Base-by-base conservation (phyloP, 2,113 vertebrate genomes). In the Phaethon lepturus region DNA sequence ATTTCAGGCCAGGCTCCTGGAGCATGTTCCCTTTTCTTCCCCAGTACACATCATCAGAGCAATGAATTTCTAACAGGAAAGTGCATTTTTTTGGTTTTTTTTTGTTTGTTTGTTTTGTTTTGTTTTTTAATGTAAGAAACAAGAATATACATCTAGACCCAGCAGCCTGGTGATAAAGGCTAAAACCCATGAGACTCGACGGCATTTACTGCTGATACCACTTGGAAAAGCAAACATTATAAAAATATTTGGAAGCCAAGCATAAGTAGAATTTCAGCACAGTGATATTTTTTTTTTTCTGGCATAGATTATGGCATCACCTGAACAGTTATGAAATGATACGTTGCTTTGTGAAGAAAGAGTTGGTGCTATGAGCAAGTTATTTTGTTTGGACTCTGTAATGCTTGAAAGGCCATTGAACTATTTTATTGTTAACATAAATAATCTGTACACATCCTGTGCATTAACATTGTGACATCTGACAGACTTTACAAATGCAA, bases 21-120 rank as follows among this genome's bases (percentile, higher is more conserved):
- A 88, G 81, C 67, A 95, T 67, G 93, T 97, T 98, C 96, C 97
- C 96, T 98, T 98, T 98, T 94, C 86, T 97, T 93, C 95, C 71
- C 91, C 72, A 91, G 93, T 88, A 97, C 47, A 94, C 87, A 98
- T 95, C 96, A 95, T 97, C 94, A 96, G 81, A 98, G 78, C 90
- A 96, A 97, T 59, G 90, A 67, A 95, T 74, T 98, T 97, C 80
- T 82, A 95, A 81, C 58, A 87, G 92, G 89, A 97, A 96, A 95
- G 79, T 89, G 91, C 90, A 55, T 42, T 73, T 15, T 50, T n/a
- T 55, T 12, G 6, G 10, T 44, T 42, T 9, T 29, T 63, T 58
- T 42, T 73, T 15, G 44, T n/a, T 55, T 12, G 6, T 13, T 44
- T 42, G 7, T 29, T 63, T 22, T 13, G 33, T 4, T 3, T 24